Evolutionary conservation across 1,140 invertebrate species (phyloP).

Genomic region (Polyergus mexicanus): DNA sequence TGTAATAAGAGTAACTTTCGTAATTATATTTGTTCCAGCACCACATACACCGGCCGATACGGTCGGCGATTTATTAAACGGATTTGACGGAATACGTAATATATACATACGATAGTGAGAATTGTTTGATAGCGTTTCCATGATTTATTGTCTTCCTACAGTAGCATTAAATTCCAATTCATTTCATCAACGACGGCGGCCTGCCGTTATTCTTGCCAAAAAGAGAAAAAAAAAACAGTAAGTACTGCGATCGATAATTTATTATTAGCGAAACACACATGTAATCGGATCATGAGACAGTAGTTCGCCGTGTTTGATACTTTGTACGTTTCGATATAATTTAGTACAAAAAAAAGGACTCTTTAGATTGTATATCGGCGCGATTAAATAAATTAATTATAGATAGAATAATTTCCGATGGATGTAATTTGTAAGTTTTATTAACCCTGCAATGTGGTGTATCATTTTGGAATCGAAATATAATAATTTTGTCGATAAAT

Average conservation of each 20-base stretch:
- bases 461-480: conserved; percentile 59
- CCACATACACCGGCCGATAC: conserved; percentile 35
- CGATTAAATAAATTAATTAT: conserved; percentile 52
- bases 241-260: conserved; percentile 46
- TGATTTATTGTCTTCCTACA: conserved; percentile 83
- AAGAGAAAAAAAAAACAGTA: conserved; percentile 8
- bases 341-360: conserved; percentile 40
- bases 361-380: conserved; percentile 41
- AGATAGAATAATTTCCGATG: conserved; percentile 50
- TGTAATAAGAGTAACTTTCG: conserved; percentile 81
- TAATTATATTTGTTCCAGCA: conserved; percentile 76
- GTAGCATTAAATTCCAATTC: conserved; percentile 77
- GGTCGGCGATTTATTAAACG: conserved; percentile 71
- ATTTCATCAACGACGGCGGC: conserved; percentile 68
- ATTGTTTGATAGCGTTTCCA: conserved; percentile 75
- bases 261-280: conserved; percentile 41
- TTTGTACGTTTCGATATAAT: conserved; percentile 65
- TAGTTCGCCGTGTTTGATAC: conserved; percentile 55
- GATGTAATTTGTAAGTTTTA: conserved; percentile 52
- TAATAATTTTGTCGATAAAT: conserved; percentile 58
- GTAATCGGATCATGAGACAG: conserved; percentile 39
- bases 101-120: conserved; percentile 10
- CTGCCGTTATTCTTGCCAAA: conserved; percentile 61
- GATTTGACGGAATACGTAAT: conserved; percentile 71
- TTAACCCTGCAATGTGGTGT: conserved; percentile 49